These are phyloP conservation scores for Drosophila oshimai DNA, from an alignment of 1,140 invertebrate genomes.

Conservation along the genomic window DNA sequence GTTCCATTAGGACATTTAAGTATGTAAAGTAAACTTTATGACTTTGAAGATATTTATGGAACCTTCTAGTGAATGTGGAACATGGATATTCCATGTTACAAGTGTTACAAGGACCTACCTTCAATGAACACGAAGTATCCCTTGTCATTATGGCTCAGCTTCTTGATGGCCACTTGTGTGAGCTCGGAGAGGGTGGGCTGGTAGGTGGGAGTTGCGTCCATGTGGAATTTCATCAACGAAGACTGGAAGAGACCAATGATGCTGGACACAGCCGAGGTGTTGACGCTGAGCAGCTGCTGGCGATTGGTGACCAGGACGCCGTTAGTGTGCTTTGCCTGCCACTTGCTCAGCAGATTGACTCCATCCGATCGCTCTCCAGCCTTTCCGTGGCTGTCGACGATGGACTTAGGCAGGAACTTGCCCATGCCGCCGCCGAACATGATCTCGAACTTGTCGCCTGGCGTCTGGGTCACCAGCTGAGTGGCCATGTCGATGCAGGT, in stretches of 20 bases:
- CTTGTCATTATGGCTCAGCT: neutral
- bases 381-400: constrained; percentile 83
- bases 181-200: neutral
- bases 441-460: constrained; percentile 85
- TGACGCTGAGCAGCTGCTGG: constrained; percentile 82
- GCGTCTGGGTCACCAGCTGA: constrained; percentile 87
- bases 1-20: too few species aligned
- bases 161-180: neutral
- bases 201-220: neutral
- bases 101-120: too few species aligned
- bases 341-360: constrained; percentile 84
- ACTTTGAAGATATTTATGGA: too few species aligned
- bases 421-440: constrained; percentile 88
- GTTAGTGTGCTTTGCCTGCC: constrained; percentile 73
- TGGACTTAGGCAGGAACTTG: constrained; percentile 84
- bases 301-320: constrained; percentile 86
- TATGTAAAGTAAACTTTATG: too few species aligned
- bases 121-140: neutral
- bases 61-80: too few species aligned
- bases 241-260: constrained; percentile 84
- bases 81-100: too few species aligned
- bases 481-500: constrained; percentile 84
- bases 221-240: constrained; percentile 80
- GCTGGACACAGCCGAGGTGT: constrained; percentile 55
- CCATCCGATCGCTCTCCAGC: constrained; percentile 84